These are phyloP conservation scores for Hyposmocoma kahamanoa DNA, from an alignment of 1,140 invertebrate species.

Conservation along the genomic window DNA sequence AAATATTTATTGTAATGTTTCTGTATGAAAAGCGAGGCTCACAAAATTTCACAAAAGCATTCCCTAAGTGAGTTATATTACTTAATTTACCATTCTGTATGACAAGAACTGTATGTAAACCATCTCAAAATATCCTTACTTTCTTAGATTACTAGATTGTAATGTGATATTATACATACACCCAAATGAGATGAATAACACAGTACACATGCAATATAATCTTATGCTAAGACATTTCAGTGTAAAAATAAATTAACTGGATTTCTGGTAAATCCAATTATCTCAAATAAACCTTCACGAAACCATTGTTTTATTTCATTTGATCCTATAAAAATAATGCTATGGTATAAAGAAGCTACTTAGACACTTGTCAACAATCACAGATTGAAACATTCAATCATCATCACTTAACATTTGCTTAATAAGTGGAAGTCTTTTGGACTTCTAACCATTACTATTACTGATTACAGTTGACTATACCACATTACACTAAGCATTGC, in stretches of 20 bases:
- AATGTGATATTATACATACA: constrained; percentile 14
- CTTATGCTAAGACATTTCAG: background rate
- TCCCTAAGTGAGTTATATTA: constrained; percentile 11
- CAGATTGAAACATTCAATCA: constrained; percentile 7
- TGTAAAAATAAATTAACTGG: background rate
- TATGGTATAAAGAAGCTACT: constrained; percentile 1
- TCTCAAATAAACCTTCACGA: background rate
- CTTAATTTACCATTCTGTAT: constrained; percentile 9
- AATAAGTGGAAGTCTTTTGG: background rate
- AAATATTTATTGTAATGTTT: no score
- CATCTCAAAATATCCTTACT: constrained; percentile 49
- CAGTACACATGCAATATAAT: constrained; percentile 7
- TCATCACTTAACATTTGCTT: background rate
- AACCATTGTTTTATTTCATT: background rate
- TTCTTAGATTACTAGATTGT: constrained; percentile 19
- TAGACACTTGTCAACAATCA: constrained; percentile 9
- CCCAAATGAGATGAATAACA: constrained; percentile 17
- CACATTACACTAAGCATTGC: background rate
- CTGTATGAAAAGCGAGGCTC: constrained; percentile 28
- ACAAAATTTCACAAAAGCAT: constrained; percentile 26
- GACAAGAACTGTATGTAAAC: constrained; percentile 32
- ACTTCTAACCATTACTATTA: background rate
- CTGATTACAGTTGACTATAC: background rate
- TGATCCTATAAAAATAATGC: background rate
- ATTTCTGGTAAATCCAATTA: background rate